Evolutionary conservation across 2,797 vertebrate species (phyloP).

Genomic region (Eulemur rubriventer): DNA sequence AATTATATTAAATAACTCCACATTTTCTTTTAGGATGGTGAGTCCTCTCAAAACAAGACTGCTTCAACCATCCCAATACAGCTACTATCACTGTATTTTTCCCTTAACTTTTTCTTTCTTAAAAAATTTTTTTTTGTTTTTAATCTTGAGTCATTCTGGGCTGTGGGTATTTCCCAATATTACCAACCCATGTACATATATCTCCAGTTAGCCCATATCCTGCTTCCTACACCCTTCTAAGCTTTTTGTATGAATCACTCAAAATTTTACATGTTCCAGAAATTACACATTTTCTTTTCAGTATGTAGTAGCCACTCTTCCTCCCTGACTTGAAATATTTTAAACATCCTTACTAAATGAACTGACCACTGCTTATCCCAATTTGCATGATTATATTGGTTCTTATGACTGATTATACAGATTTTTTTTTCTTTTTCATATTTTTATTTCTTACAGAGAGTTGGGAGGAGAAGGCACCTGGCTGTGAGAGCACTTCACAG

Average conservation of each 20-base stretch:
- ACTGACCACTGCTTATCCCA: constrained; percentile 43
- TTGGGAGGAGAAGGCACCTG: not conserved
- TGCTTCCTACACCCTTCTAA: constrained; percentile 60
- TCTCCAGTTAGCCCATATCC: constrained; percentile 49
- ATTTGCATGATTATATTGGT: constrained; percentile 36
- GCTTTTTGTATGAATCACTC: constrained; percentile 63
- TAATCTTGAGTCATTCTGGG: constrained; percentile 29
- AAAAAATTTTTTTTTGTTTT: not conserved
- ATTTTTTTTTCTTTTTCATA: not conserved
- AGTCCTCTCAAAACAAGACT: constrained; percentile 11
- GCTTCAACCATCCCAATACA: not conserved
- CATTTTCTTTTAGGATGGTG: constrained; percentile 26
- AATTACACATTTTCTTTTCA: constrained; percentile 58
- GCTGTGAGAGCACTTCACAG: not conserved
- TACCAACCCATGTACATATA: not conserved
- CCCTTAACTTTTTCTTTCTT: not conserved
- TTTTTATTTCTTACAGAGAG: not conserved
- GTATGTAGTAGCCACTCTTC: not conserved
- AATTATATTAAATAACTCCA: not conserved
- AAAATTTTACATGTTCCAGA: constrained; percentile 53
- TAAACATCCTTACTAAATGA: constrained; percentile 46
- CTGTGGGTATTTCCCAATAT: constrained; percentile 63
- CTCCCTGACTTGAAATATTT: constrained; percentile 47
- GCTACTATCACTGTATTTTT: not conserved
- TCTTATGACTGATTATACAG: constrained; percentile 7